Evolutionary conservation across 2,797 vertebrate genomes (phyloP), one percentile per base, ranked within the genome.

Genomic region (Crenichthys baileyi): DNA sequence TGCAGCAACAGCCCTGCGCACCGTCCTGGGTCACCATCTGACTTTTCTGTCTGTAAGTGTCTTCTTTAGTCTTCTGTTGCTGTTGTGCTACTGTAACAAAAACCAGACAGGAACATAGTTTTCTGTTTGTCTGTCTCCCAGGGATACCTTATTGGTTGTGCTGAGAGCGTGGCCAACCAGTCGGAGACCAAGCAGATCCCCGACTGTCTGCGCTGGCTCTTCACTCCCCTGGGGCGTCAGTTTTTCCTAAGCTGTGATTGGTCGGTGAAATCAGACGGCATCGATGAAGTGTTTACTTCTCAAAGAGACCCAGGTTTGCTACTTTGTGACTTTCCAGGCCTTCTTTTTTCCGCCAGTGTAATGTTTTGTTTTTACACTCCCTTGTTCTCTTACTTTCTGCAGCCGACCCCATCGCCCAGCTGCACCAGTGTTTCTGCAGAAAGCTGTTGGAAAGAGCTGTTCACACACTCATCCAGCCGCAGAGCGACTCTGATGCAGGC

Each of bases 161-260:
- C 98, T 77, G 94, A 98, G 93, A 89, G 91, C 90, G 90, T 97
- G 91, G 89, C 91, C 81, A 92, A 88, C 86, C 93, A 97, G 79
- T 95, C 96, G 0, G 97, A 98, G 80, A 91, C 90, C 41, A 97
- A 94, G 18, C 90, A 96, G 0, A 92, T 97, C 84, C 97, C 97
- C 0, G 98, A 99, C 85, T 96, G 96, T 0, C 87, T 98, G 80
- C 96, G 96, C 80, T 99, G 98, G 98, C 96, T 99, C 77, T 98
- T 98, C 93, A 98, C 97, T 7, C 98, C 98, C 0, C 71, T 99
- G 90, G 98, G 97, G 72, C 94, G 96, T 86, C 97, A 97, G 93
- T 99, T 99, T 87, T 99, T 99, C 93, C 95, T 99, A 90, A 97
- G 97, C 77, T 96, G 97, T 74, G 98, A 97, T 92, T 99, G 98